Base-by-base conservation (phyloP, 1,140 invertebrate genomes). In the Saccostrea glomerata region DNA sequence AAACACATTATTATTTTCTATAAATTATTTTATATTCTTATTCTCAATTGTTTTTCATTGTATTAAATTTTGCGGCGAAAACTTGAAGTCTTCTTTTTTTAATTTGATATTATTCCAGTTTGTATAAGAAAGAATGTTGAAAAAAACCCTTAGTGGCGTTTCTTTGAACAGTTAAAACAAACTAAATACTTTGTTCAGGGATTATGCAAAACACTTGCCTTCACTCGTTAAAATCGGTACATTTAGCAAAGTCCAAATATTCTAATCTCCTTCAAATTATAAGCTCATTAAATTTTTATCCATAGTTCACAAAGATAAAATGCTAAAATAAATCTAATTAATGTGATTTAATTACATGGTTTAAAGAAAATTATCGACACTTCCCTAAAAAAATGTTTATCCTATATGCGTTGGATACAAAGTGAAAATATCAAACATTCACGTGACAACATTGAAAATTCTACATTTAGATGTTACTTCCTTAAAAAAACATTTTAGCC, bases 251-350 rank as follows among this genome's bases (percentile, higher is more conserved):
- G 13, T 60, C 20, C 58, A 17, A 15, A 17, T 60, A 17, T 20
- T 63, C n/a, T 63, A 63, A 63, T 63, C 70, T 36, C 36, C 25
- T 36, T 77, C 13, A 30, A 73, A 30, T 73, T 11, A 36, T 30
- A 30, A 30, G 70, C 70, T 77, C 15, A 30, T 36, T 30, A 13
- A 30, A 77, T 36, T 77, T 77, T 77, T 13, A 77, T 77, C 70
- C 70, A 77, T 77, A 25, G 70, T 77, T 77, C 70, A 77, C 30
- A 30, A 77, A 77, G 11, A 77, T 25, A 77, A 73, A 77, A 40
- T 25, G 25, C 23, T 77, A 25, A 12, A 25, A 77, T 15, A 77
- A 63, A 63, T 20, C 58, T 63, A 63, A 63, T 63, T 63, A 63
- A 63, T 63, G 58, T 20, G 58, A 63, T 63, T 63, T 20, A 63